Evolutionary conservation across 2,888 invertebrate genomes (phyloP).

Genomic region (Conistra vaccinii): DNA sequence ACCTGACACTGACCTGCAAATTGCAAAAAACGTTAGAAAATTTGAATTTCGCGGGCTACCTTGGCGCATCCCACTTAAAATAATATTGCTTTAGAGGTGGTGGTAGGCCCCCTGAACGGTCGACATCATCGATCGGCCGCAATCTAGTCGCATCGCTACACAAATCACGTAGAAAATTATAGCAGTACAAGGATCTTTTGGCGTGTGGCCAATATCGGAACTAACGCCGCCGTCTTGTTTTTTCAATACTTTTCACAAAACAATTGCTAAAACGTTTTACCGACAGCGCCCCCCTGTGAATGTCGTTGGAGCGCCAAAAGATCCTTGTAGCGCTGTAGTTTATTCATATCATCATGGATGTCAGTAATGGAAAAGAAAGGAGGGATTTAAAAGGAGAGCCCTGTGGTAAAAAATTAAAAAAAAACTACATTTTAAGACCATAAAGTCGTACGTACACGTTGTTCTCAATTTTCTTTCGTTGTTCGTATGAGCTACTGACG

Average conservation of each 20-base stretch:
- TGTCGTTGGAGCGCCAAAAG: not conserved
- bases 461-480: not conserved
- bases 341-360: not conserved
- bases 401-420: not conserved
- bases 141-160: not conserved
- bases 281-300: not conserved
- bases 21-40: no score
- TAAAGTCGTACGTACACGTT: constrained; percentile 36
- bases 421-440: constrained; percentile 29
- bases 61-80: no score
- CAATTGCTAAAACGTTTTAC: not conserved
- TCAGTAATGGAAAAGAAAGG: constrained; percentile 1
- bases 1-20: no score
- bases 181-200: not conserved
- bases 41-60: no score
- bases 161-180: not conserved
- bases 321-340: not conserved
- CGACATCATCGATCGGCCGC: not conserved
- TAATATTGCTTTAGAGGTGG: no score
- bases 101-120: no score
- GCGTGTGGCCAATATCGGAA: not conserved
- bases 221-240: not conserved
- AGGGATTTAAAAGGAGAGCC: constrained; percentile 2
- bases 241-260: not conserved
- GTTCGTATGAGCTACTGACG: constrained; percentile 36